Evolutionary conservation across 2,113 vertebrate genomes (phyloP), one percentile per base, ranked within the genome.

Genomic region (Gobiocypris rarus): DNA sequence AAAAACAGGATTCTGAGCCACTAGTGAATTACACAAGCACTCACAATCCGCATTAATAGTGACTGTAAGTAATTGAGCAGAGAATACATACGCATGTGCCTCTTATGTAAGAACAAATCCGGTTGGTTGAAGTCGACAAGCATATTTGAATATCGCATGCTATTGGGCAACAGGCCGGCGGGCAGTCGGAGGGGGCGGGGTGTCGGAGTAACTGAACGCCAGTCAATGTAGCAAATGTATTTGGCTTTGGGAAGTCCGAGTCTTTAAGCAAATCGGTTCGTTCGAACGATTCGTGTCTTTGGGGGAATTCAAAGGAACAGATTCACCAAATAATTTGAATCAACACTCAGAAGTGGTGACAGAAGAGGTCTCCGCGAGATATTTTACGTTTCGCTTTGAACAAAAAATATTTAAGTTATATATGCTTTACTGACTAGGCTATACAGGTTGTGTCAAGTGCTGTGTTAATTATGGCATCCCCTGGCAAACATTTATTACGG

Each of bases 61-160:
- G 83, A 84, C 65, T 31, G 24, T 43, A 41, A 59, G 34, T 52
- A 76, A 83, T 38, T 67, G 73, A 65, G 58, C 48, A 56, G 80
- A 82, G 65, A 71, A 82, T 56, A 43, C 59, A 65, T 70, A 82
- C n/a, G 38, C 19, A 75, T 80, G 28, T 13, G 74, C 19, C 58
- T 78, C 31, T 93, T 91, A 91, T 90, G 92, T 91, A 93, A 94
- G 89, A 85, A 83, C 76, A 17, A 17, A 52, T 90, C 83, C 81
- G 75, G 91, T 94, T 94, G 93, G 94, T 83, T 89, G 86, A 38
- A 90, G 86, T 90, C 89, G 5, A 87, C 92, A 91, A 88, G 89
- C 85, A 87, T 90, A 92, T 92, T 91, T 88, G 85, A 92, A 90
- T 70, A 73, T 24, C 4, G n/a, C 28, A 3, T 56, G 63, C 76